These are phyloP conservation scores for Scylla paramamosain DNA, from an alignment of 1,140 invertebrate genomes.

Conservation along the genomic window DNA sequence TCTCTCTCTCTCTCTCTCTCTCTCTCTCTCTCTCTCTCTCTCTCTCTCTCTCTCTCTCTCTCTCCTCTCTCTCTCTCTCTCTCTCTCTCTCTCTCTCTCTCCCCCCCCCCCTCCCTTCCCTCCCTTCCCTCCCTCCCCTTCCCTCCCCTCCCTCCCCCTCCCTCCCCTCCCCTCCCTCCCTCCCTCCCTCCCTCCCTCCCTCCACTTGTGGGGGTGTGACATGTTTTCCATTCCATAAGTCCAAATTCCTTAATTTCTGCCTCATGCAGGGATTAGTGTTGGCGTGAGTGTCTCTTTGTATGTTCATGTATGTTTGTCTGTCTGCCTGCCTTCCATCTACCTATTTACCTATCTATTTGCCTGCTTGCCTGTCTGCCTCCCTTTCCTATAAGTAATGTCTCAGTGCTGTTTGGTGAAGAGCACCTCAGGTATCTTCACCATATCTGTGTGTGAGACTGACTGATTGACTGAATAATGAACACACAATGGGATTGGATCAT, in stretches of 20 bases:
- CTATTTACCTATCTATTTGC: not conserved
- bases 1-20: constrained; percentile 13
- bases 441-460: not conserved
- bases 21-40: not conserved
- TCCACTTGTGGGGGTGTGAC: too few relatives aligned
- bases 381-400: not conserved
- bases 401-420: not conserved
- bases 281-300: not conserved
- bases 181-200: not conserved
- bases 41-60: not conserved
- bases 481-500: not conserved
- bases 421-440: not conserved
- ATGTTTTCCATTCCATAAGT: too few relatives aligned
- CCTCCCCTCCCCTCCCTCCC: not conserved
- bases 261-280: too few relatives aligned
- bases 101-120: too few relatives aligned
- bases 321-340: not conserved
- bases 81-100: too few relatives aligned
- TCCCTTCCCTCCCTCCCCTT: too few relatives aligned
- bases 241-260: too few relatives aligned
- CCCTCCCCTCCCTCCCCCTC: not conserved
- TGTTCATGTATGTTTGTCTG: not conserved
- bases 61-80: not conserved
- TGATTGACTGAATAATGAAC: not conserved
- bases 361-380: not conserved